phyloP scores from a whole-genome alignment of 1,140 invertebrate genomes.

The Sipha flava region DNA sequence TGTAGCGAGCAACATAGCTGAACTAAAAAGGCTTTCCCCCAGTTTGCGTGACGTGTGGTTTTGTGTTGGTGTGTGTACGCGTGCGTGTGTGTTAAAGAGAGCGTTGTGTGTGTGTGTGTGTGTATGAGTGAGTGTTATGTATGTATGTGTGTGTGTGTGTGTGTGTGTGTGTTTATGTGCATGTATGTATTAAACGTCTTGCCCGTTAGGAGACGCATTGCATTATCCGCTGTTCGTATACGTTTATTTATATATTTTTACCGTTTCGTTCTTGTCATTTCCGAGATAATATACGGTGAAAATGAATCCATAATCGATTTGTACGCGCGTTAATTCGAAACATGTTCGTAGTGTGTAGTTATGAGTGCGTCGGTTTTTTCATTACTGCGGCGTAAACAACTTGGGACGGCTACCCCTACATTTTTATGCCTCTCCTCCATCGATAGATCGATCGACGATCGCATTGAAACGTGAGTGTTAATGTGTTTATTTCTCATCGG shows the following conservation, averaged over 20 bases:
- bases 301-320: neutral
- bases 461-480: constrained; percentile 1
- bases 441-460: constrained; percentile 14
- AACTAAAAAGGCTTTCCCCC: constrained; percentile 26
- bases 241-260: neutral
- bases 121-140: too few species aligned
- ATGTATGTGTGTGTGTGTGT: neutral
- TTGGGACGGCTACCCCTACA: neutral
- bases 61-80: constrained; percentile 3
- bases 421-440: neutral
- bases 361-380: neutral
- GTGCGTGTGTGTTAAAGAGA: neutral
- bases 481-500: neutral
- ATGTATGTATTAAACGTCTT: neutral
- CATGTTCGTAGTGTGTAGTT: neutral
- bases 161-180: neutral
- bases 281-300: neutral
- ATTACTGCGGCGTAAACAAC: constrained; percentile 19
- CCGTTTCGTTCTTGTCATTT: neutral
- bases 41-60: constrained; percentile 30
- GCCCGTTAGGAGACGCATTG: constrained; percentile 2
- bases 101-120: neutral
- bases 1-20: neutral
- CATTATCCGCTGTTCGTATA: neutral
- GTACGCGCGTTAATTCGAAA: constrained; percentile 3